Base-by-base conservation (phyloP, 2,888 invertebrate genomes). In the Caenorhabditis uteleia region DNA sequence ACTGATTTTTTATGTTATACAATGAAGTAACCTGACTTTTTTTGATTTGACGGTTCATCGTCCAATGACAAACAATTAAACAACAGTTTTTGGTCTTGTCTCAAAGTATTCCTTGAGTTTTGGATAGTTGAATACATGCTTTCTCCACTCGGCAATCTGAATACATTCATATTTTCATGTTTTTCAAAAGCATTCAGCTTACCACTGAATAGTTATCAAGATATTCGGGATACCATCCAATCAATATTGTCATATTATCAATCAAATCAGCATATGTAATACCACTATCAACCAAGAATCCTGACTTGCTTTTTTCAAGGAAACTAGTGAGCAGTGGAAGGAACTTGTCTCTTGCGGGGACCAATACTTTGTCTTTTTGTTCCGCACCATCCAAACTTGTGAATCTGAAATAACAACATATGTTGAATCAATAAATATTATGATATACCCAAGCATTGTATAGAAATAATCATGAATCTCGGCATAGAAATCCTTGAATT, bases 221-320 rank as follows among this genome's bases (percentile, higher is more conserved):
- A 42, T 53, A 29, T 26, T 57, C 44, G 10, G 44, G 40, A 18
- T 39, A 34, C 27, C 44, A 27, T 23, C 48, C 53, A 29, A 53
- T 48, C 55, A 65, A 20, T 2, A 59, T 55, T 1, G 45, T 45
- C 43, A 59, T 21, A 23, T 55, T 57, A 25, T 66, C 65, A 25
- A 66, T 43, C n/a, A 66, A 21, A 56, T 66, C 65, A 12, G 65
- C 65, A 40, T 42, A 66, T 6, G 65, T 66, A 16, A 66, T n/a
- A 8, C 46, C 43, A 26, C 51, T 48, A 12, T 56, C 65, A 14
- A 66, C 59, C 3, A 58, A 43, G 27, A 46, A 65, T 33, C 64
- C 58, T 2, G 64, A 58, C 18, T 48, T 50, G 20, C 48, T 50
- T 40, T 55, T 56, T 25, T 50, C 51, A 29, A 66, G 45, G 38